Evolutionary conservation across 2,888 invertebrate species (phyloP), one percentile per base, ranked within the genome.

Genomic region (Cataglyphis albicans): DNA sequence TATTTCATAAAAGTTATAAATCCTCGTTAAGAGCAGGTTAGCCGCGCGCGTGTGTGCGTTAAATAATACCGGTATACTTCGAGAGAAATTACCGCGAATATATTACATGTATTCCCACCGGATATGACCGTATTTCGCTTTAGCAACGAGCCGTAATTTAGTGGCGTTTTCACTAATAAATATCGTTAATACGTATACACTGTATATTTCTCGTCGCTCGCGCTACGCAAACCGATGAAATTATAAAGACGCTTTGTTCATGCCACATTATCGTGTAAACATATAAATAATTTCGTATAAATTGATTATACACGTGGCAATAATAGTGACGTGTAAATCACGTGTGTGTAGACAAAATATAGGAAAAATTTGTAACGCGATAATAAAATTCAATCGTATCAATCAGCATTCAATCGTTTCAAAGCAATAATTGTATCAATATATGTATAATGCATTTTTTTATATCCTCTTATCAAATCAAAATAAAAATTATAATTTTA

Each of bases 161-260:
- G 72, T 72, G 78, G 35, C n/a, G 52, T 80, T 59, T 59, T 80
- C 72, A 25, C 32, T 80, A 80, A 80, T 72, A 80, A 80, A 80
- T 80, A 80, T 80, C 72, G 32, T 72, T 80, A 70, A 80, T 80
- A 72, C 18, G 41, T 57, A 41, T 57, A 44, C 32, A 57, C 9
- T 68, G 29, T 70, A 57, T 41, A 35, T 78, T 15, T 70, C 57
- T 12, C 57, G 57, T 32, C 21, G 52, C 1, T 21, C 21, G 15
- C 21, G 10, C 29, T 7, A 61, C 12, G 35, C 32, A 57, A 78
- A 41, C 25, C 68, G 41, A 41, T 57, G 78, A 63, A 38, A 70
- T 57, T 57, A 32, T 59, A 44, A 70, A 80, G 78, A 72, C 29
- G 44, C 32, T 32, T 52, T 59, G 29, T 78, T 57, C 52, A 12